Evolutionary conservation across 1,140 invertebrate genomes (phyloP).

Genomic region (Dreissena rostriformis): DNA sequence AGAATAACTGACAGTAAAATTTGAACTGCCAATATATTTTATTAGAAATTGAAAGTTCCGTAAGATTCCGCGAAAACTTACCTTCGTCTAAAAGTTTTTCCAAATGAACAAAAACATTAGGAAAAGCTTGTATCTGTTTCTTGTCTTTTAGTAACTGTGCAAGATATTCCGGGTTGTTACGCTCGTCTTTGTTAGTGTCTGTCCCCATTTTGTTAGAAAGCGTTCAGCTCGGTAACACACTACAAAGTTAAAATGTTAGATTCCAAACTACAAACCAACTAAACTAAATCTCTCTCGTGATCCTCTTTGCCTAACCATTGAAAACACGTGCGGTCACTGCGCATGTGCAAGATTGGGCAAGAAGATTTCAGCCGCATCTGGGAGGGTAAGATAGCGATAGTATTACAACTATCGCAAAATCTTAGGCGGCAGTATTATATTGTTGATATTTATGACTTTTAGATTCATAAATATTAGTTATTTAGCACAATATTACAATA

Average conservation of each 20-base stretch:
- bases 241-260: slow-evolving; percentile 76
- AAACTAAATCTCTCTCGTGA: slow-evolving; percentile 64
- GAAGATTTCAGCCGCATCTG: slow-evolving; percentile 55
- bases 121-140: slow-evolving; percentile 99
- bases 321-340: slow-evolving; percentile 79
- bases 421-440: no score
- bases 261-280: slow-evolving; percentile 76
- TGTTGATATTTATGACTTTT: no score
- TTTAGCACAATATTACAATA: no score
- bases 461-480: no score
- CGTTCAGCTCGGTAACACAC: slow-evolving; percentile 72
- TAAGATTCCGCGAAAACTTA: slow-evolving; percentile 84
- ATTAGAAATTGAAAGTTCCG: background rate
- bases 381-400: slow-evolving; percentile 36
- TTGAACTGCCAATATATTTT: background rate
- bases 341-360: slow-evolving; percentile 73
- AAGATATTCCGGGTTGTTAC: slow-evolving; percentile 93
- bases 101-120: slow-evolving; percentile 99
- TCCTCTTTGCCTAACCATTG: slow-evolving; percentile 75
- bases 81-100: slow-evolving; percentile 99
- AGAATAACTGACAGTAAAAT: background rate
- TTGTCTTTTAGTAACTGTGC: slow-evolving; percentile 99
- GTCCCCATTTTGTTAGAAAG: slow-evolving; percentile 78
- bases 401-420: background rate
- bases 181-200: slow-evolving; percentile 80